These are phyloP conservation scores for Plecotus auritus DNA, from an alignment of 2,113 vertebrate species.

Conservation along the genomic window DNA sequence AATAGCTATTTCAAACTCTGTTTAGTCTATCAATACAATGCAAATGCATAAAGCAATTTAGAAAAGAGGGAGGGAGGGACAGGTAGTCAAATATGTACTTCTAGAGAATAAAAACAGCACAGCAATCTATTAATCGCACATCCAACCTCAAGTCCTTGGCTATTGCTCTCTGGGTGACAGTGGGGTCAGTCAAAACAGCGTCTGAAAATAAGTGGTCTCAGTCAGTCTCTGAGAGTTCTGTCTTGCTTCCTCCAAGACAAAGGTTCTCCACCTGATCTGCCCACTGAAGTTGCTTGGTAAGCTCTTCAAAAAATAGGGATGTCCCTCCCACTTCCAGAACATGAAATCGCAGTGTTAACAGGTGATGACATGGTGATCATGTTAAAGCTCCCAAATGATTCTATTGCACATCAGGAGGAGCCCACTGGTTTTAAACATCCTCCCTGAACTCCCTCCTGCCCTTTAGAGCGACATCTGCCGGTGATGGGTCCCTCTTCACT, in stretches of 20 bases:
- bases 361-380: neutral
- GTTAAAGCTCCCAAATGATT: neutral
- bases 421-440: neutral
- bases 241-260: neutral
- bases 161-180: neutral
- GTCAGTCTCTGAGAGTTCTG: neutral
- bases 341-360: neutral
- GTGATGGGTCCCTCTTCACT: neutral
- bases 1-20: neutral
- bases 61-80: rapidly evolving
- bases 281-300: neutral
- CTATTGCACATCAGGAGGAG: neutral
- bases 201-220: neutral
- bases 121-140: rapidly evolving
- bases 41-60: neutral
- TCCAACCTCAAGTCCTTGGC: neutral
- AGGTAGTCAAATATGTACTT: neutral
- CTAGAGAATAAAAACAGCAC: neutral
- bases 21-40: neutral
- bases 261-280: rapidly evolving
- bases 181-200: neutral
- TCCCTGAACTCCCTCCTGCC: neutral
- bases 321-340: neutral
- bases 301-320: neutral
- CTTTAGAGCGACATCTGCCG: neutral